A percentile compares a stretch with the other conserved stretches of the same genome.
Evolutionary conservation across 2,797 vertebrate genomes (phyloP).

Genomic region (Pipistrellus nathusii): DNA sequence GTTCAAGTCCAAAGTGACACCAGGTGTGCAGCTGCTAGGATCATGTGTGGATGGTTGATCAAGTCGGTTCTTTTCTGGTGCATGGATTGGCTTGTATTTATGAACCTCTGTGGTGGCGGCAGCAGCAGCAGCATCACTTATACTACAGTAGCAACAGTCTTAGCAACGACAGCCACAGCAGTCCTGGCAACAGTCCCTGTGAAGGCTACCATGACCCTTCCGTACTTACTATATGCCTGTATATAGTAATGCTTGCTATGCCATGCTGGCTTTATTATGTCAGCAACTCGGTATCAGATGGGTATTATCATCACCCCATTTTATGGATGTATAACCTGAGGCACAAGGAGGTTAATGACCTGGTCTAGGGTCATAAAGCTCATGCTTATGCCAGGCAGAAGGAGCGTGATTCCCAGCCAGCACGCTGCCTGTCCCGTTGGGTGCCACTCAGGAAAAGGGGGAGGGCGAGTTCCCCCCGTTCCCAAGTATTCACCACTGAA

Average conservation of each 20-base stretch:
- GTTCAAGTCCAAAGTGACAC: background rate
- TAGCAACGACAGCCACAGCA: background rate
- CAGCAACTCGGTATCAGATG: background rate
- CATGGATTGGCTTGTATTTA: background rate
- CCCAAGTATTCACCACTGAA: background rate
- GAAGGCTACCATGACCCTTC: rapidly evolving
- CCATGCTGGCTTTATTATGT: background rate
- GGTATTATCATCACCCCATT: background rate
- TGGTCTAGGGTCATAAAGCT: background rate
- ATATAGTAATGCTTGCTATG: rapidly evolving
- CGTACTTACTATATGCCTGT: too few relatives aligned
- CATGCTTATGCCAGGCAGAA: background rate
- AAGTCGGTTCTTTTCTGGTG: background rate
- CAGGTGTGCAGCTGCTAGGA: rapidly evolving
- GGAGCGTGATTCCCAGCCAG: background rate
- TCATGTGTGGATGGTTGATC: rapidly evolving
- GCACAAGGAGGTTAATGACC: background rate
- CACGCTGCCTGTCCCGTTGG: background rate
- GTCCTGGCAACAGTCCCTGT: rapidly evolving
- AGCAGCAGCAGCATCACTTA: too few relatives aligned
- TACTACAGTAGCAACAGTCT: background rate
- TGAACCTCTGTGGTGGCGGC: rapidly evolving
- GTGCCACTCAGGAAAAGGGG: background rate
- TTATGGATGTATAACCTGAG: background rate
- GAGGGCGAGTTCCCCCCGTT: background rate